Evolutionary conservation across 2,113 vertebrate genomes (phyloP), one percentile per base, ranked within the genome.

Genomic region (Chaetodon trifascialis): DNA sequence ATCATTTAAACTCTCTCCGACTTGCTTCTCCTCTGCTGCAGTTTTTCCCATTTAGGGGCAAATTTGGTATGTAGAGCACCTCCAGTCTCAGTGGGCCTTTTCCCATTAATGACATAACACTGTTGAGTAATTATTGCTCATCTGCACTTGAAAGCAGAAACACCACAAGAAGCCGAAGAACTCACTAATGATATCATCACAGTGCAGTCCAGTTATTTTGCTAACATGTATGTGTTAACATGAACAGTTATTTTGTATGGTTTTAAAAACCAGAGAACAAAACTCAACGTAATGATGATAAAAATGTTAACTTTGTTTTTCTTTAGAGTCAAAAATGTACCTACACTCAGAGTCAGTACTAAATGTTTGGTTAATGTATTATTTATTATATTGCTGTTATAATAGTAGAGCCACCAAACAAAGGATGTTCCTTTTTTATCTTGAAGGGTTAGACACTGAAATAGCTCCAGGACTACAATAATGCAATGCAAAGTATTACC

Each of bases 101-200:
- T 80, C 85, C 71, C 85, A 77, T 89, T 90, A 80, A 72, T n/a
- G 5, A 72, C 70, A 59, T 75, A 78, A 90, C 46, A 44, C 77
- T 64, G 56, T 74, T 64, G 49, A 85, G 72, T 82, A 88, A 87
- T 90, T 89, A 88, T 80, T 81, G 76, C 83, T 91, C 78, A 67
- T 84, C 64, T 84, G 51, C 87, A 90, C 82, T 83, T 86, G 40
- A 87, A 86, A 84, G 74, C 63, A 87, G 82, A 85, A 56, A 56
- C 19, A 54, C 60, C 51, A 65, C 66, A 63, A 56, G 56, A 83
- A 69, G 52, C n/a, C 66, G 36, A 34, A 81, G 3, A 76, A 69
- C 69, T 69, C 56, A 72, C 66, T 62, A 5, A 38, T 75, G 56
- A 75, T 69, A 55, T 56, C 52, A 21, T 42, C 55, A 25, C 58